A percentile compares a stretch with the other conserved stretches of the same genome.
These are phyloP conservation scores for Cephus pulcher DNA, from an alignment of 2,888 invertebrate species.

Conservation along the genomic window DNA sequence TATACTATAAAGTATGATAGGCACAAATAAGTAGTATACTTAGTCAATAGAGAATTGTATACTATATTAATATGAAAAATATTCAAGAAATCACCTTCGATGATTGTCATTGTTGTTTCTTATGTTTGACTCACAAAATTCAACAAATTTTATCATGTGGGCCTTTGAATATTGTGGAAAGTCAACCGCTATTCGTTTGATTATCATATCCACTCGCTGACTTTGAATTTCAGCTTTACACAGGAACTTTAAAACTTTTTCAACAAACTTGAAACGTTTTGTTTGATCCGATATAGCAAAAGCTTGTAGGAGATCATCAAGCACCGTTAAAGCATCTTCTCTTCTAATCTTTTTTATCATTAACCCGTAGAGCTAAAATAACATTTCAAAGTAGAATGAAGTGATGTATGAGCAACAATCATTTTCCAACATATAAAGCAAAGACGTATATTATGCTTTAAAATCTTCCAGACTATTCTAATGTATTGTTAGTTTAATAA, in stretches of 20 bases:
- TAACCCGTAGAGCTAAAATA: conserved; percentile 50
- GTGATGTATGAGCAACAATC: not conserved
- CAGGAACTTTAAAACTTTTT: conserved; percentile 62
- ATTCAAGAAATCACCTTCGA: conserved; percentile 60
- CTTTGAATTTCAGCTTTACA: conserved; percentile 61
- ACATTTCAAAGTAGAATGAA: not conserved
- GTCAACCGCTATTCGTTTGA: conserved; percentile 68
- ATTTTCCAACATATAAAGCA: not conserved
- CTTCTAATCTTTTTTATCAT: conserved; percentile 46
- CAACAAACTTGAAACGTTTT: conserved; percentile 55
- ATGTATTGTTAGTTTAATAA: not conserved
- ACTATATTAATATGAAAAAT: not conserved
- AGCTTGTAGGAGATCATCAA: conserved; percentile 53
- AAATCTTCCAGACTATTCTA: not conserved
- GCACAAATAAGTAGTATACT: not conserved
- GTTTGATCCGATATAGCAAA: conserved; percentile 46
- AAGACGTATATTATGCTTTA: not conserved
- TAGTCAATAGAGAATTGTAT: not conserved
- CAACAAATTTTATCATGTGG: conserved; percentile 70
- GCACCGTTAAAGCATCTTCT: conserved; percentile 48
- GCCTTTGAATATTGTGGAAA: conserved; percentile 68
- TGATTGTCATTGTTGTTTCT: conserved; percentile 68
- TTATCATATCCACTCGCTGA: conserved; percentile 66
- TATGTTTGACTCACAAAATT: conserved; percentile 70
- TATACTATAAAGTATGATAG: not conserved